phyloP scores from a whole-genome alignment of 2,888 invertebrate genomes.

The Hirudinaria manillensis region DNA sequence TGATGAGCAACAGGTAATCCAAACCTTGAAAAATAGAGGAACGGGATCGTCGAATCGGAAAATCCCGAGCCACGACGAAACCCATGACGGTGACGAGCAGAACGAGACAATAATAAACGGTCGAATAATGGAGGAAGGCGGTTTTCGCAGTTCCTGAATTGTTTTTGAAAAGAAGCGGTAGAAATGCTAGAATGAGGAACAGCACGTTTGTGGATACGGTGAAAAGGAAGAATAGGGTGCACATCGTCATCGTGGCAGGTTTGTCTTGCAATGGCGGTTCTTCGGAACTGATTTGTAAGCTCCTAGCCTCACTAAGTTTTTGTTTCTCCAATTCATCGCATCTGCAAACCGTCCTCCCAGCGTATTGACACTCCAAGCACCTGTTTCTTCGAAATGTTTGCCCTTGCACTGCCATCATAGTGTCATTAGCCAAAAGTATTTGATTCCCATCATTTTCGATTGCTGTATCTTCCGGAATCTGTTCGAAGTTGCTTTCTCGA shows the following conservation, averaged over 20 bases:
- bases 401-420: too few relatives aligned
- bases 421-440: not conserved
- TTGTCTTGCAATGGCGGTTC: not conserved
- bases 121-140: not conserved
- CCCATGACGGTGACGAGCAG: not conserved
- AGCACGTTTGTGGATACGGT: constrained; percentile 7
- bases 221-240: not conserved
- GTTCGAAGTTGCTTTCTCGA: too few relatives aligned
- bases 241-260: constrained; percentile 1
- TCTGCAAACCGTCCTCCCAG: too few relatives aligned
- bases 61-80: constrained; percentile 9
- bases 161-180: not conserved
- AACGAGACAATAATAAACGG: not conserved
- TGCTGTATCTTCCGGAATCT: too few relatives aligned
- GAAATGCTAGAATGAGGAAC: constrained; percentile 1
- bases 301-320: too few relatives aligned
- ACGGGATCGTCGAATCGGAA: constrained; percentile 10
- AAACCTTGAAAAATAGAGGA: constrained; percentile 16
- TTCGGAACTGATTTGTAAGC: not conserved
- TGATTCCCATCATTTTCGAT: not conserved
- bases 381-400: too few relatives aligned
- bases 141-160: not conserved
- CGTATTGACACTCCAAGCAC: too few relatives aligned
- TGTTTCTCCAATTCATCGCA: too few relatives aligned
- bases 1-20: constrained; percentile 25